These are phyloP conservation scores for Solenopsis invicta DNA, from an alignment of 1,140 invertebrate species.

Conservation along the genomic window DNA sequence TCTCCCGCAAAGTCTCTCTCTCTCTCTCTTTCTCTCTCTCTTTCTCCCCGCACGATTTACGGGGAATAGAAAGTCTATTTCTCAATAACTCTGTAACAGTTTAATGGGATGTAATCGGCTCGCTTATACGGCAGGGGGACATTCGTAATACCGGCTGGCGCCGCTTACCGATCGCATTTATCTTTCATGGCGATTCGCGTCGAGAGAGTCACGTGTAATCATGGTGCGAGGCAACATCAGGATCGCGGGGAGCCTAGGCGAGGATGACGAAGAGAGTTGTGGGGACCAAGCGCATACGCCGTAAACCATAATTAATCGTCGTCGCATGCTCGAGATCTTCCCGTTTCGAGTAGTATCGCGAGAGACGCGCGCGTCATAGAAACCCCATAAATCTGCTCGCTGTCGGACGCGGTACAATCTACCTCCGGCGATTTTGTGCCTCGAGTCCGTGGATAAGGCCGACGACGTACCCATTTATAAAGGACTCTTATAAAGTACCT, in stretches of 20 bases:
- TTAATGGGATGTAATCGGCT: constrained; percentile 78
- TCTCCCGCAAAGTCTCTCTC: background rate
- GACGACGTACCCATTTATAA: constrained; percentile 44
- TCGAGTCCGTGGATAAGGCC: constrained; percentile 15
- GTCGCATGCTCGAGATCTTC: constrained; percentile 72
- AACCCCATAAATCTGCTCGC: constrained; percentile 69
- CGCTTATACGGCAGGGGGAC: constrained; percentile 55
- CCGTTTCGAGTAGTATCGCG: constrained; percentile 71
- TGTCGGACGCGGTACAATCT: constrained; percentile 55
- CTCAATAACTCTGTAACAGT: constrained; percentile 77
- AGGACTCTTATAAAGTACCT: constrained; percentile 1
- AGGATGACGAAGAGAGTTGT: background rate
- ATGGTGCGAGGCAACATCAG: constrained; percentile 40
- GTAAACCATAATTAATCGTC: constrained; percentile 75
- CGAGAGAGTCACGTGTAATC: constrained; percentile 68
- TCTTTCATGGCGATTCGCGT: constrained; percentile 41
- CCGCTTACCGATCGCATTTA: constrained; percentile 64
- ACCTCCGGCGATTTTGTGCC: constrained; percentile 59
- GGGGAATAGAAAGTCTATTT: constrained; percentile 81
- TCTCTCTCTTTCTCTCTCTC: background rate
- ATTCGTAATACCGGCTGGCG: constrained; percentile 67
- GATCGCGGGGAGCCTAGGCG: no score
- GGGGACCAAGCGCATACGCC: constrained; percentile 40
- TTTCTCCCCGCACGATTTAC: background rate
- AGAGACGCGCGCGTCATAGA: constrained; percentile 46